A percentile compares a stretch with the other conserved stretches of the same genome.
These are phyloP conservation scores for Thecocarcelia acutangulata DNA, from an alignment of 2,888 invertebrate genomes.

Conservation along the genomic window DNA sequence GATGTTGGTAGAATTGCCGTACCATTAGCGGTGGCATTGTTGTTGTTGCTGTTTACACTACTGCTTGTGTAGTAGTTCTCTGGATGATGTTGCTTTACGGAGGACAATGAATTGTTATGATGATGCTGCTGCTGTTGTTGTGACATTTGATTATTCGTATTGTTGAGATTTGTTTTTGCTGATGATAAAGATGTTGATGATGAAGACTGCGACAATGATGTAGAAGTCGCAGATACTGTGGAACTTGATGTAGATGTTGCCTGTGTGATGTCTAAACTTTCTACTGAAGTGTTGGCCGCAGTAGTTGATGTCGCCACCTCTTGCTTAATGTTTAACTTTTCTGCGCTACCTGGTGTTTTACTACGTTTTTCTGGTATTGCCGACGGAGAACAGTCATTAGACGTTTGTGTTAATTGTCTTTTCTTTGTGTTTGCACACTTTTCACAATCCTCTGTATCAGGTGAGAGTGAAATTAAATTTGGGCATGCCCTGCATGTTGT, in stretches of 20 bases:
- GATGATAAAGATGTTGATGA: conserved; percentile 52
- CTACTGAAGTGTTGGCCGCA: conserved; percentile 67
- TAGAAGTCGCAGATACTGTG: conserved; percentile 20
- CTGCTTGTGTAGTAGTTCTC: conserved; percentile 46
- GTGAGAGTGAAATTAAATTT: conserved; percentile 80
- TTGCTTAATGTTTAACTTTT: conserved; percentile 70
- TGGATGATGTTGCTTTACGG: conserved; percentile 33
- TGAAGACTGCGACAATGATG: conserved; percentile 42
- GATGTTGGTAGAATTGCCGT: conserved; percentile 44
- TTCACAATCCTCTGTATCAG: conserved; percentile 81
- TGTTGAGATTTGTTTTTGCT: conserved; percentile 29
- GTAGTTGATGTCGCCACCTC: conserved; percentile 77
- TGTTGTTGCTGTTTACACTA: conserved; percentile 58
- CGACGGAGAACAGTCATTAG: conserved; percentile 77
- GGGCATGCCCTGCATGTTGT: conserved; percentile 81
- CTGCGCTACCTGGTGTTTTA: conserved; percentile 69
- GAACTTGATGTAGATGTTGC: conserved; percentile 68
- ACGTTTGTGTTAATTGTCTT: conserved; percentile 74
- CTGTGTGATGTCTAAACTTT: conserved; percentile 50
- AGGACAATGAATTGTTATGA: neutral
- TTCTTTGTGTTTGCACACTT: conserved; percentile 79
- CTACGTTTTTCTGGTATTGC: conserved; percentile 77
- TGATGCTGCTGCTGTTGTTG: conserved; percentile 32
- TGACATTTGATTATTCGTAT: conserved; percentile 41
- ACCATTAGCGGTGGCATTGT: conserved; percentile 28